Conservation (phyloP, 2,113 vertebrate genomes). For the Nothoprocta perdicaria region DNA sequence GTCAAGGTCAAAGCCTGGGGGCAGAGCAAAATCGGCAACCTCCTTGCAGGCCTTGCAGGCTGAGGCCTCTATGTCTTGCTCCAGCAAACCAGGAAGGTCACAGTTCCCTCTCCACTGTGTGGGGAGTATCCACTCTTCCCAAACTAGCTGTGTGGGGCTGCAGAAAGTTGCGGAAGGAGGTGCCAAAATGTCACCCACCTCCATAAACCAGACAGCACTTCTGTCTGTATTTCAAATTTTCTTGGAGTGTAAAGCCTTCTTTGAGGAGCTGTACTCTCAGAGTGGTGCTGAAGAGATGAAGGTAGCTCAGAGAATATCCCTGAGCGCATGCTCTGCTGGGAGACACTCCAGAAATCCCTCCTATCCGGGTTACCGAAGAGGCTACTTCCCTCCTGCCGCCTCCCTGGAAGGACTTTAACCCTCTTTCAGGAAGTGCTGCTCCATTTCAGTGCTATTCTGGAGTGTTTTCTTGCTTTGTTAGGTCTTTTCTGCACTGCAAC, state of each 20-base stretch:
- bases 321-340: not conserved
- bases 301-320: not conserved
- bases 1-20: not conserved
- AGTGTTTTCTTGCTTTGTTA: not conserved
- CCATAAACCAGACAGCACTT: not conserved
- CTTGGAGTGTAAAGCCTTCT: not conserved
- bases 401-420: no score
- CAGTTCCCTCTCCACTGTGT: accelerated
- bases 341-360: not conserved
- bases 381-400: no score
- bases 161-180: not conserved
- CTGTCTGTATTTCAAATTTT: not conserved
- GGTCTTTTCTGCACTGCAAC: not conserved
- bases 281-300: not conserved
- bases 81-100: not conserved
- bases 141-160: accelerated
- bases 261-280: not conserved
- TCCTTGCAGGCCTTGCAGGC: accelerated
- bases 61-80: not conserved
- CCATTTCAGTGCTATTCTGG: not conserved
- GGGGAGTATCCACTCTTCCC: accelerated
- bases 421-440: not conserved
- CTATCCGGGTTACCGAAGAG: not conserved
- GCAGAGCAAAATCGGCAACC: not conserved
- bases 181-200: not conserved